These are phyloP conservation scores for Australoheros facetus DNA, from an alignment of 2,797 vertebrate species.

Conservation along the genomic window DNA sequence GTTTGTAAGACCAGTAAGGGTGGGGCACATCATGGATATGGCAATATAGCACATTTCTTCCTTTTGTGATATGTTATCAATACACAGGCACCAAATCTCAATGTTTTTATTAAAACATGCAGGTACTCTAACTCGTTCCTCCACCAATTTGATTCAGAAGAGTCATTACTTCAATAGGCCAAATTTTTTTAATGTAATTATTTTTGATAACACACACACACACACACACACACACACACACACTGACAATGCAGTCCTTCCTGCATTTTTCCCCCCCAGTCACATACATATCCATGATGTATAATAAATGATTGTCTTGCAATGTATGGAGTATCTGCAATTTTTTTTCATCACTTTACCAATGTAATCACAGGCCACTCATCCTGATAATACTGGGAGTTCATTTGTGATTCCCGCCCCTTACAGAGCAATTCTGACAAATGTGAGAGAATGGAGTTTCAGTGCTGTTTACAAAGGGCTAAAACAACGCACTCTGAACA, in stretches of 20 bases:
- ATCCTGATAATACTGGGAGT: too few species aligned
- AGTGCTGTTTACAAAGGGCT: constrained; percentile 2
- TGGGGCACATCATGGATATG: too few species aligned
- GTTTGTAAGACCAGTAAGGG: background rate
- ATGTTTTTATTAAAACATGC: background rate
- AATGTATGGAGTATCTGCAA: too few species aligned
- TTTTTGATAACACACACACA: background rate
- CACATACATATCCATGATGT: background rate
- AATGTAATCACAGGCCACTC: too few species aligned
- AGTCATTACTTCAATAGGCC: background rate
- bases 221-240: too few species aligned
- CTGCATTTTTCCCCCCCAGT: background rate
- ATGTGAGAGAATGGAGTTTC: background rate
- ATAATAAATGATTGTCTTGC: background rate
- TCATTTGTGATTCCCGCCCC: too few species aligned
- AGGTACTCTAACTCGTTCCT: background rate
- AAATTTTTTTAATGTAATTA: background rate
- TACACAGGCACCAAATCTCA: background rate
- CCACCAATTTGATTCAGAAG: background rate
- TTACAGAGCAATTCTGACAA: background rate
- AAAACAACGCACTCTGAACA: constrained; percentile 9
- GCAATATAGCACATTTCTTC: background rate
- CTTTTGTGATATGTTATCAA: background rate
- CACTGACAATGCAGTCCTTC: background rate
- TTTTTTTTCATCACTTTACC: too few species aligned